Base-by-base conservation (phyloP, 2,888 invertebrate genomes). In the Agelastica alni region DNA sequence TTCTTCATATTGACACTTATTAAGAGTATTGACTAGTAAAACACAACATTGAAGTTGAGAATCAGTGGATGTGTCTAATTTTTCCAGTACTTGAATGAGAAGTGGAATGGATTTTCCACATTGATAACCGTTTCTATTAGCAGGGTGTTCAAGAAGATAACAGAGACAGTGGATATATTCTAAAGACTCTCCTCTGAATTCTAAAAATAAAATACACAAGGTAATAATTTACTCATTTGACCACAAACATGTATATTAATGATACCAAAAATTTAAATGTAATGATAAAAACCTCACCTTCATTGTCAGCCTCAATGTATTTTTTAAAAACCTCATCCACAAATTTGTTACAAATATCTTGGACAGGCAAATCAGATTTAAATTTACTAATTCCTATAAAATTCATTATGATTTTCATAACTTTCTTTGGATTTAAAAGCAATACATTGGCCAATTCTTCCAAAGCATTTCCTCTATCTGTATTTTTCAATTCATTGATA, bases 361-460 rank as follows among this genome's bases (percentile, higher is more conserved):
- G 65, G 9, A 75, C 61, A 0, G 76, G 77, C 43, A 77, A 52
- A 56, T 77, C 77, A 0, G 75, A 74, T 46, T 69, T 67, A 12
- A 70, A 55, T 22, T 65, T 66, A 34, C 67, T 66, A 3, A 69
- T 64, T 48, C 60, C 60, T 10, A 69, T 64, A 30, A 75, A 70
- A 56, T 75, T 75, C 66, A 74, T 68, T 1, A 75, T 65, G 17
- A 76, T 74, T 65, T 73, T 74, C 6, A 73, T 70, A n/a, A 76
- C 61, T 32, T 63, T 64, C 45, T 65, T 66, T 0, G 75, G 75
- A 3, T 71, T 63, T 3, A 75, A 44, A 3, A 68, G 54, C 6
- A 75, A 58, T 16, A 76, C 63, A 28, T 70, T 70, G 20, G 68
- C 68, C 14, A 77, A 60, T 36, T 66, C 66, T 9, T 67, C 41